Percentiles rank a stretch among this genome's conserved stretches.
Conservation (phyloP, 2,113 vertebrate species). For the Antennarius striatus region DNA sequence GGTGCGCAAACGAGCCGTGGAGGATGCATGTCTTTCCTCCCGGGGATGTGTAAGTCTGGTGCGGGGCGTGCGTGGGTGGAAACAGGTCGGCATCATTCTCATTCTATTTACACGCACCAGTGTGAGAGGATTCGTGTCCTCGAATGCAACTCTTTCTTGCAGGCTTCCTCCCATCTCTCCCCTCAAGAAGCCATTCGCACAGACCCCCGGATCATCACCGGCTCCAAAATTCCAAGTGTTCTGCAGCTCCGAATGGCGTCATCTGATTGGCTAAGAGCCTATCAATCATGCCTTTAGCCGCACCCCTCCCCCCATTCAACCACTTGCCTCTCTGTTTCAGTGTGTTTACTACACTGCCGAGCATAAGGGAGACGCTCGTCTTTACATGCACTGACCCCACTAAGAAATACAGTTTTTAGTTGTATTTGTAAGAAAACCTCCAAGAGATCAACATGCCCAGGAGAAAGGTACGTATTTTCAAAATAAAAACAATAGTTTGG, state of each 20-base stretch:
- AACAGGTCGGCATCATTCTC: background rate
- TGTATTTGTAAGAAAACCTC: conserved; percentile 71
- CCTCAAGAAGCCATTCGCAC: conserved; percentile 76
- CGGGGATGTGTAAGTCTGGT: conserved; percentile 12
- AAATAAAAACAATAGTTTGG: conserved; percentile 56
- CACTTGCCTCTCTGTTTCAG: conserved; percentile 81
- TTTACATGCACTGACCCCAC: conserved; percentile 80
- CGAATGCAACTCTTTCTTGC: conserved; percentile 36
- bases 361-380: conserved; percentile 81
- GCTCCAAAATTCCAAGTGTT: conserved; percentile 79
- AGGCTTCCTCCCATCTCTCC: conserved; percentile 59
- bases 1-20: conserved; percentile 7
- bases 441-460: conserved; percentile 83
- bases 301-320: conserved; percentile 84
- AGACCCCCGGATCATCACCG: conserved; percentile 76
- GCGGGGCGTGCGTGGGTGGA: conserved; percentile 18
- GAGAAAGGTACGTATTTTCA: conserved; percentile 82
- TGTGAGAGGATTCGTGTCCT: conserved; percentile 41
- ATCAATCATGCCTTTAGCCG: conserved; percentile 81
- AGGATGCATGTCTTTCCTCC: conserved; percentile 30
- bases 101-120: conserved; percentile 6
- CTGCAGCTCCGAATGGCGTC: conserved; percentile 68
- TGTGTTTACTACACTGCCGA: conserved; percentile 86
- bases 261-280: conserved; percentile 74
- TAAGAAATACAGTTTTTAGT: conserved; percentile 75